Base-by-base conservation (phyloP, 2,888 invertebrate species). In the Amblyteles armatorius region DNA sequence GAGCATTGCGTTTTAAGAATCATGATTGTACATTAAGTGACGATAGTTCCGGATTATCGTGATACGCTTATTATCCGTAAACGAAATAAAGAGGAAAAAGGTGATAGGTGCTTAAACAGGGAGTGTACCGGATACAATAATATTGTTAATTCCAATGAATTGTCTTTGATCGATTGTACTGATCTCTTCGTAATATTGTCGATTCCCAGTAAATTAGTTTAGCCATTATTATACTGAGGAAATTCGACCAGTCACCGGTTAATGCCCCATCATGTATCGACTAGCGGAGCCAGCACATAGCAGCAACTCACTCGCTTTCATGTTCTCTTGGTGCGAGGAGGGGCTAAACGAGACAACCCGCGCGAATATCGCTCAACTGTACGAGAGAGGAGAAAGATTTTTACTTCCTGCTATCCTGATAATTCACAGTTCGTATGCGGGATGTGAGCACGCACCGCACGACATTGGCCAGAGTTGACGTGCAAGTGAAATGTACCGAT, bases 261-360 rank as follows among this genome's bases (percentile, higher is more conserved):
- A 65, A 29, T 11, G 48, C 26, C 44, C 22, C 63, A 67, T 71
- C 33, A 50, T 44, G 40, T 72, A 77, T 77, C 72, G 60, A 81
- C 36, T 69, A 50, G 55, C 29, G 16, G 13, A 26, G n/a, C 57
- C 55, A 55, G 19, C 65, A 68, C 13, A 60, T 57, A 63, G 22
- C 50, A n/a, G 16, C 7, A 11, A 55, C 63, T 22, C 22, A 63
- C 29, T 19, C 22, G 13, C 57, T 29, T 63, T 82, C 86, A 84
- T 92, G 89, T 44, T 90, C 65, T 82, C 92, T 93, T 92, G 90
- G 80, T 92, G 65, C 86, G 89, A 93, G 93, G 93, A 93, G 93
- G 93, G 93, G 93, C 93, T 91, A 90, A 91, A 91, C 91, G 92
- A 93, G 92, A 93, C 93, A 93, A 93, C 92, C 93, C 93, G 93